Conservation (phyloP, 2,797 vertebrate species). For the Darevskia nairensis region DNA sequence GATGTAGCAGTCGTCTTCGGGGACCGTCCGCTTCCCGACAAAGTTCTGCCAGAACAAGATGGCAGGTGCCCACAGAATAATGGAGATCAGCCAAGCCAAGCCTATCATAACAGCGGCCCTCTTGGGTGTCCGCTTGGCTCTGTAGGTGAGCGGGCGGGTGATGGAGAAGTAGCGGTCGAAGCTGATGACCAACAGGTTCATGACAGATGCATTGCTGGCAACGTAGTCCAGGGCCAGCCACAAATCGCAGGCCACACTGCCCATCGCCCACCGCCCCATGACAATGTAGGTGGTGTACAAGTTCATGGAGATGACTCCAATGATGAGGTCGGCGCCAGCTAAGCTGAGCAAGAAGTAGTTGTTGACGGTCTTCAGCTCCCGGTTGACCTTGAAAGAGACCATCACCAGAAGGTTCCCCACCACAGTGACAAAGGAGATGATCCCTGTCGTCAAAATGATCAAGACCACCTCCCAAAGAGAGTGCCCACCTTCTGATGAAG, state of each 20-base stretch:
- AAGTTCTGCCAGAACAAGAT: slow-evolving; percentile 85
- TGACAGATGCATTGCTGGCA: slow-evolving; percentile 84
- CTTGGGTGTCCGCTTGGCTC: slow-evolving; percentile 80
- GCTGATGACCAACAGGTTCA: slow-evolving; percentile 86
- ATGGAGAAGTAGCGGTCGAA: slow-evolving; percentile 86
- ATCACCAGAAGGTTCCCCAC: slow-evolving; percentile 83
- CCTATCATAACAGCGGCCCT: slow-evolving; percentile 79
- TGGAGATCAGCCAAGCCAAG: slow-evolving; percentile 82
- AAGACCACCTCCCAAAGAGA: slow-evolving; percentile 79
- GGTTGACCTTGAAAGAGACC: slow-evolving; percentile 84
- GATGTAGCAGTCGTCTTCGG: slow-evolving; percentile 76
- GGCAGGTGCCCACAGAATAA: slow-evolving; percentile 83
- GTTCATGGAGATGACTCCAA: slow-evolving; percentile 85
- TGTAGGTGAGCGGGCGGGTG: slow-evolving; percentile 82
- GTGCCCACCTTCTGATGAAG: slow-evolving; percentile 45
- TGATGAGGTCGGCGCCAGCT: slow-evolving; percentile 83
- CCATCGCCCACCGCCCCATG: slow-evolving; percentile 82
- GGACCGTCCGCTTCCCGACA: slow-evolving; percentile 72
- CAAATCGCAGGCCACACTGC: slow-evolving; percentile 81
- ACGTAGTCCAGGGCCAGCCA: slow-evolving; percentile 86
- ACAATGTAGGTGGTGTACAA: slow-evolving; percentile 84
- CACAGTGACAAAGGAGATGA: slow-evolving; percentile 82
- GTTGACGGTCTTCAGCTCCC: slow-evolving; percentile 82
- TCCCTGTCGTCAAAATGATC: slow-evolving; percentile 78
- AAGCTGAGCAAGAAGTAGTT: slow-evolving; percentile 86